Base-by-base conservation (phyloP, 2,797 vertebrate genomes). In the Thaleichthys pacificus region DNA sequence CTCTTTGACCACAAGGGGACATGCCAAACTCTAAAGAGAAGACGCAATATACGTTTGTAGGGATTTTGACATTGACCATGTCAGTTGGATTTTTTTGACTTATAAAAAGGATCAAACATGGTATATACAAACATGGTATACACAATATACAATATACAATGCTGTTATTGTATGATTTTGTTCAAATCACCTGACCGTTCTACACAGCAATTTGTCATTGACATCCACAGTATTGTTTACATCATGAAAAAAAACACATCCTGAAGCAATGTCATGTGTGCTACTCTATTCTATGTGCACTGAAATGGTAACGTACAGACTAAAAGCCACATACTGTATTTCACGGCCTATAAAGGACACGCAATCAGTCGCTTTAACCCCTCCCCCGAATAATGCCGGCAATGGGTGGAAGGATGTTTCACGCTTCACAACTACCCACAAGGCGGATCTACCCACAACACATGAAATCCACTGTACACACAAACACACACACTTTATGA, bases 1-100 rank as follows among this genome's bases (percentile, higher is more conserved):
- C 21, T 61, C 58, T 61, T 67, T 67, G n/a, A 67, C 65, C 65
- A 67, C 65, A 22, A 67, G 65, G 58, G 8, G 58, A 60, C 22
- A 22, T 60, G 58, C 3, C 3, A 26, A 60, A 22, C 38, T 22
- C 22, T 60, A 22, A 5, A 22, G 21, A 60, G 11, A 9, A 9
- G 7, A 3, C 1, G 21, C 5, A 14, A 22, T 5, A 60, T 60
- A 24, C 4, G 22, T 24, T 61, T 61, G 24, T 4, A 26, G 58
- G 21, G 22, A 11, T 61, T 61, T 47, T 47, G 42, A 47, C 42
- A 12, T 14, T 47, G 11, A 47, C 42, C 11, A 14, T 14, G 11
- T 47, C 9, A 14, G 42, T 47, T 14, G 12, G 42, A 11, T 14
- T 47, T 5, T 47, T 47, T 47, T 3, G n/a, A 47, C 42, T 47